Conservation (phyloP, 2,113 vertebrate genomes). For the Pygoscelis antarcticus region DNA sequence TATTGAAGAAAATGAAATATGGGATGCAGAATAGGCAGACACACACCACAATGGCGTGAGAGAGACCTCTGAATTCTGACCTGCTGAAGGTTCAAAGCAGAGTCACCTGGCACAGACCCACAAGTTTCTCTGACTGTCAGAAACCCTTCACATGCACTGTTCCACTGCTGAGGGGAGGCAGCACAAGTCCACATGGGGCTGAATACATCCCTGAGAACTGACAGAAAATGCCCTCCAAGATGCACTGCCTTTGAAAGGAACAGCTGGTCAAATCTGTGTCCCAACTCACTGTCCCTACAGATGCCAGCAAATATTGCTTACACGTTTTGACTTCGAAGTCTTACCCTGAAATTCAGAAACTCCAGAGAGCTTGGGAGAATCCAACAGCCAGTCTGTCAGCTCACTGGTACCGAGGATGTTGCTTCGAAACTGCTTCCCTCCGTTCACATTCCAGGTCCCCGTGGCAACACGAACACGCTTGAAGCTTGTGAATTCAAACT, state of each 20-base stretch:
- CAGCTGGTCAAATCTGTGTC: not conserved
- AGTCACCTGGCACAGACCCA: not conserved
- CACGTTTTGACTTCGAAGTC: not conserved
- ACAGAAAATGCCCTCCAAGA: not conserved
- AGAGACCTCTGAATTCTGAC: not conserved
- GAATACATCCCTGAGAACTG: not conserved
- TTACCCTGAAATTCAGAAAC: constrained; percentile 74
- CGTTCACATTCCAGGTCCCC: constrained; percentile 83
- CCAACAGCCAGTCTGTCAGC: constrained; percentile 81
- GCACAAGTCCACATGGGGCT: not conserved
- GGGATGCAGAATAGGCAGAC: not conserved
- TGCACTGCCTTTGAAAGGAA: not conserved
- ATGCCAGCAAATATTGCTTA: not conserved
- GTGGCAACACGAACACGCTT: constrained; percentile 72
- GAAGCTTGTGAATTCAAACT: constrained; percentile 80
- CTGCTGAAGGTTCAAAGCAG: not conserved
- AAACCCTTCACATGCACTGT: not conserved
- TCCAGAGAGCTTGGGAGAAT: constrained; percentile 71
- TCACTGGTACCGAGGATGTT: constrained; percentile 76
- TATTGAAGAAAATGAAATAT: not conserved
- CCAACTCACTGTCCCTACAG: not conserved
- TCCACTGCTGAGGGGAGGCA: not conserved
- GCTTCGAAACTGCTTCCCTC: constrained; percentile 82
- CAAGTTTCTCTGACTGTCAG: not conserved
- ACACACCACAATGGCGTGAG: accelerated